Conservation (phyloP, 2,888 invertebrate species). For the Dromius quadrimaculatus region DNA sequence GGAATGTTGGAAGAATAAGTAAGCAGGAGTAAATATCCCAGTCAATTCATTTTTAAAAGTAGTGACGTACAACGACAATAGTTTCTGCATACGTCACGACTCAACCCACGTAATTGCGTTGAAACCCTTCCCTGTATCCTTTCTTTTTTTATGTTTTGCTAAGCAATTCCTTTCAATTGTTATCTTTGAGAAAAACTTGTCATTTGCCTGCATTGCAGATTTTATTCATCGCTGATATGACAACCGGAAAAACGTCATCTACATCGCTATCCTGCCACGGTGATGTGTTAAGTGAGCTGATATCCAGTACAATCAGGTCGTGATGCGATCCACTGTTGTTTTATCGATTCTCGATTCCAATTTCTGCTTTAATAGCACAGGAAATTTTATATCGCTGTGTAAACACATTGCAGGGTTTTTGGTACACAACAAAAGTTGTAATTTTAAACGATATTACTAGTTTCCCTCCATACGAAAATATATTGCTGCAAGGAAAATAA, state of each 20-base stretch:
- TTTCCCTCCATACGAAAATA: conserved; percentile 32
- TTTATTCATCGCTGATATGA: conserved; percentile 36
- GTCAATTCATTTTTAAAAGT: too few relatives aligned
- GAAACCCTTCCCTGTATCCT: conserved; percentile 10
- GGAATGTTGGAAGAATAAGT: too few relatives aligned
- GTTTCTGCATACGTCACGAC: not conserved
- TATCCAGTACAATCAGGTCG: conserved; percentile 9
- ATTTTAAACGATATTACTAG: conserved; percentile 22
- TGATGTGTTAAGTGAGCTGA: conserved; percentile 29
- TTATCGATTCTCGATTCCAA: conserved; percentile 37
- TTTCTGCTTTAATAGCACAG: conserved; percentile 32
- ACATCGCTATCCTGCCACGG: conserved; percentile 2
- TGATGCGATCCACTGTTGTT: conserved; percentile 30
- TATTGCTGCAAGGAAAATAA: conserved; percentile 3
- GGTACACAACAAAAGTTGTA: conserved; percentile 20
- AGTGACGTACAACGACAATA: too few relatives aligned
- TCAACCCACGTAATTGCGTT: conserved; percentile 29
- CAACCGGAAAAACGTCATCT: conserved; percentile 43
- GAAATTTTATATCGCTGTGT: conserved; percentile 21
- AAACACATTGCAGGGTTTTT: conserved; percentile 17
- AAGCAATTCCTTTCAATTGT: conserved; percentile 18
- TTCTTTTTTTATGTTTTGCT: conserved; percentile 21
- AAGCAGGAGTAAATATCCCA: too few relatives aligned
- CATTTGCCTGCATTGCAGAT: conserved; percentile 34
- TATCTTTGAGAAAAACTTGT: conserved; percentile 36